Conservation (phyloP, 1,140 invertebrate species). For the Rhopalosiphum padi region DNA sequence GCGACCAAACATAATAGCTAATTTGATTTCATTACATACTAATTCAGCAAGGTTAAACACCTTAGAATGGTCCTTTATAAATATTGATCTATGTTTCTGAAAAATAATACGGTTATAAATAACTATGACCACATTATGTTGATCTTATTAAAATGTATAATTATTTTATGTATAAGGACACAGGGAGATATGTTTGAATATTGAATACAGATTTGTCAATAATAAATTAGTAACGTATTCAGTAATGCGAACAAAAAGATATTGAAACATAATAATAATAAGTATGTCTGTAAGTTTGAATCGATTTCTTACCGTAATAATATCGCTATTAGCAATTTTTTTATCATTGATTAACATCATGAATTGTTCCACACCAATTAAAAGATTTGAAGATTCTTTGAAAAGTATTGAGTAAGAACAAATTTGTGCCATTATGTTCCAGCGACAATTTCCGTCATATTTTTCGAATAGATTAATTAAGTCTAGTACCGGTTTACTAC, state of each 20-base stretch:
- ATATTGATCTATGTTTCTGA: conserved; percentile 34
- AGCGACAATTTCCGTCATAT: neutral
- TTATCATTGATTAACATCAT: conserved; percentile 27
- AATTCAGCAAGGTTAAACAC: conserved; percentile 29
- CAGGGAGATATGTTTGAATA: neutral
- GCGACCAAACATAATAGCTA: neutral
- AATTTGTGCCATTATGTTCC: conserved; percentile 47
- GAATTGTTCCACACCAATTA: conserved; percentile 25
- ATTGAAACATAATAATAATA: neutral
- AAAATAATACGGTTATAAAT: neutral
- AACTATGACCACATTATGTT: neutral
- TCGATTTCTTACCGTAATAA: neutral
- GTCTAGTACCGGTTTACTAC: neutral
- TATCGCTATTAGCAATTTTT: neutral
- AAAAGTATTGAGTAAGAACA: conserved; percentile 36
- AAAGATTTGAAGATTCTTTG: neutral
- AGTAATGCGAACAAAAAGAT: no score
- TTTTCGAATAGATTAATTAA: conserved; percentile 6
- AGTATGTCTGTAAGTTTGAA: neutral
- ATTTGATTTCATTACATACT: conserved; percentile 44
- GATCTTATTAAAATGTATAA: neutral
- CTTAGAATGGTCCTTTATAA: neutral
- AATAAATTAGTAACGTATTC: neutral
- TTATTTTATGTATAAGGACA: neutral
- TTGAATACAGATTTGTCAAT: neutral